These are phyloP conservation scores for Poecilus cupreus DNA, from an alignment of 2,888 invertebrate genomes.

Conservation along the genomic window DNA sequence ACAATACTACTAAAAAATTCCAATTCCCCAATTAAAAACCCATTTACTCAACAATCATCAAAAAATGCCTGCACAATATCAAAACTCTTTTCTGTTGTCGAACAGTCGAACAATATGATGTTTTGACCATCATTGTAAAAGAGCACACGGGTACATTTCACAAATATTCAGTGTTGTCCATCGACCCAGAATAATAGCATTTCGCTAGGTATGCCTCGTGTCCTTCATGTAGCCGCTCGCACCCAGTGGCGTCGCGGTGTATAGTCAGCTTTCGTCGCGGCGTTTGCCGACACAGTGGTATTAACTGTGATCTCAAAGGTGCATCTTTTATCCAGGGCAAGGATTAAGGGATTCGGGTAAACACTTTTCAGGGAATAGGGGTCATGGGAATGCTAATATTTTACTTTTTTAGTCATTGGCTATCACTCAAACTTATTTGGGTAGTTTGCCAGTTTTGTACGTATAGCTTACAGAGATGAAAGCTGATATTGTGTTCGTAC, in stretches of 20 bases:
- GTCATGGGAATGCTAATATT: background rate
- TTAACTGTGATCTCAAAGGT: slow-evolving; percentile 19
- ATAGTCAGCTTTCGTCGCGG: background rate
- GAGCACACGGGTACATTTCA: slow-evolving; percentile 47
- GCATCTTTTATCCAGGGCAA: slow-evolving; percentile 43
- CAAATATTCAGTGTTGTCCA: slow-evolving; percentile 44
- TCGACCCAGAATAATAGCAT: slow-evolving; percentile 55
- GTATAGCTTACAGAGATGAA: too few species aligned
- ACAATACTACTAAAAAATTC: background rate
- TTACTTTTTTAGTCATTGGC: too few species aligned
- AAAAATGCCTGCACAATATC: background rate
- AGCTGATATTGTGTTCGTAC: too few species aligned
- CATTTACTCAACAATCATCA: background rate
- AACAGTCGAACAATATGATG: slow-evolving; percentile 41
- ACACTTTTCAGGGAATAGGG: slow-evolving; percentile 20
- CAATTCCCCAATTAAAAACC: background rate
- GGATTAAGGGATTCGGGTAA: slow-evolving; percentile 46
- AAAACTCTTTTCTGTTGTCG: slow-evolving; percentile 35
- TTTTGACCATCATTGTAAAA: slow-evolving; percentile 49
- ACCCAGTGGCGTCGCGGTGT: background rate
- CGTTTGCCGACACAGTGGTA: slow-evolving; percentile 26
- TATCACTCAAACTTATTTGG: too few species aligned
- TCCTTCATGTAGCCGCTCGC: slow-evolving; percentile 14
- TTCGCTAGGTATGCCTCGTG: slow-evolving; percentile 22
- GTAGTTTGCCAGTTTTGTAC: too few species aligned